phyloP scores from a whole-genome alignment of 2,797 vertebrate species.

The Diglossa cyanea region DNA sequence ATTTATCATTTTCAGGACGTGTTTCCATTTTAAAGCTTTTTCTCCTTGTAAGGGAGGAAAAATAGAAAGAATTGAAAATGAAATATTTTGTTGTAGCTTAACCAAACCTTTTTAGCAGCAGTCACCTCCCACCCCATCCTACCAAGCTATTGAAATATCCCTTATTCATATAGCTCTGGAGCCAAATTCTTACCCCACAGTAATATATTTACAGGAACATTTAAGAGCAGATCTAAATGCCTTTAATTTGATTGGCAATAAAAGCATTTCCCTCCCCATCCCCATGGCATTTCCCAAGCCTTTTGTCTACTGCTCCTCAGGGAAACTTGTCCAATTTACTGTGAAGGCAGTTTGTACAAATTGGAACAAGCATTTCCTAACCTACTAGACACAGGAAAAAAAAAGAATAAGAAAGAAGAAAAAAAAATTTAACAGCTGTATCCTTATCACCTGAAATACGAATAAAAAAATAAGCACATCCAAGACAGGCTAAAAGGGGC shows the following conservation, averaged over 20 bases:
- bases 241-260: constrained; percentile 39
- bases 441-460: not conserved
- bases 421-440: not conserved
- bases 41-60: not conserved
- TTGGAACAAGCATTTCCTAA: not conserved
- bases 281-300: not conserved
- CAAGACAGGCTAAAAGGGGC: not conserved
- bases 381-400: not conserved
- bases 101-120: not conserved
- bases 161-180: not conserved
- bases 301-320: constrained; percentile 32
- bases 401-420: rapidly evolving
- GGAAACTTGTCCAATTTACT: constrained; percentile 32
- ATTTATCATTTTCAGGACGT: not conserved
- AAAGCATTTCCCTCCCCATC: constrained; percentile 17
- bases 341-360: constrained; percentile 29
- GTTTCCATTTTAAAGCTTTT: constrained; percentile 6
- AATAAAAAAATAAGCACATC: not conserved
- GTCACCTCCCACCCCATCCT: not conserved
- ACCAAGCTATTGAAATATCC: not conserved
- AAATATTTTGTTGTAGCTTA: constrained; percentile 30
- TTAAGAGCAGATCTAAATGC: constrained; percentile 6
- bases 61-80: not conserved
- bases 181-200: not conserved
- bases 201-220: constrained; percentile 13